These are phyloP conservation scores for Tauraco erythrolophus DNA, from an alignment of 2,113 vertebrate species.

Conservation along the genomic window DNA sequence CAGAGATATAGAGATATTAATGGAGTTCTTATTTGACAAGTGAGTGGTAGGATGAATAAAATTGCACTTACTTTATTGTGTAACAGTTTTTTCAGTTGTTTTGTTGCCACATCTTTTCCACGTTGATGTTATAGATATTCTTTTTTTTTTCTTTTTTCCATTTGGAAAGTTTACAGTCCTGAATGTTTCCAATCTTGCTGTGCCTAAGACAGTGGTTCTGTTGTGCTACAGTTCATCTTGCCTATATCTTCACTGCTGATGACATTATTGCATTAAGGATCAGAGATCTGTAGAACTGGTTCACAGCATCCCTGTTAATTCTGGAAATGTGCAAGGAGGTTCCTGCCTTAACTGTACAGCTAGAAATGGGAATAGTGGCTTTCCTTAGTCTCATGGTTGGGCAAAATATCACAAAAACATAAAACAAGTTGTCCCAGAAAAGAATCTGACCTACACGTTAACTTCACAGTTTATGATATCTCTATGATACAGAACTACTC, in stretches of 20 bases:
- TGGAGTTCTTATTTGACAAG: neutral
- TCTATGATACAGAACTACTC: neutral
- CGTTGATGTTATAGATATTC: neutral
- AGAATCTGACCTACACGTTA: neutral
- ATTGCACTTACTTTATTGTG: neutral
- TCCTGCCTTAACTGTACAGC: neutral
- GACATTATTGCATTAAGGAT: neutral
- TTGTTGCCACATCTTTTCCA: neutral
- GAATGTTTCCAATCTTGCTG: neutral
- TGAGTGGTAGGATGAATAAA: neutral
- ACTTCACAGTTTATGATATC: neutral
- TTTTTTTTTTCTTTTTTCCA: neutral
- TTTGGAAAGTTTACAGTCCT: neutral
- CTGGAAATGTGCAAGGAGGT: neutral
- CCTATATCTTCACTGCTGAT: neutral
- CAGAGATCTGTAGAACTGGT: neutral
- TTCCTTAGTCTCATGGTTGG: neutral
- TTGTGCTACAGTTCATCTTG: neutral
- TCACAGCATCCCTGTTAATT: neutral
- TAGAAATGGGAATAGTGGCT: neutral
- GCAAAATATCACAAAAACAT: neutral
- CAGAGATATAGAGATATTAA: neutral
- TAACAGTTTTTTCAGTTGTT: neutral
- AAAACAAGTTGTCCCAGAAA: neutral
- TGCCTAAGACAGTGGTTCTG: neutral